Percentiles rank a stretch among this genome's conserved stretches.
phyloP scores from a whole-genome alignment of 2,888 invertebrate species.

The Exocentrus adspersus region DNA sequence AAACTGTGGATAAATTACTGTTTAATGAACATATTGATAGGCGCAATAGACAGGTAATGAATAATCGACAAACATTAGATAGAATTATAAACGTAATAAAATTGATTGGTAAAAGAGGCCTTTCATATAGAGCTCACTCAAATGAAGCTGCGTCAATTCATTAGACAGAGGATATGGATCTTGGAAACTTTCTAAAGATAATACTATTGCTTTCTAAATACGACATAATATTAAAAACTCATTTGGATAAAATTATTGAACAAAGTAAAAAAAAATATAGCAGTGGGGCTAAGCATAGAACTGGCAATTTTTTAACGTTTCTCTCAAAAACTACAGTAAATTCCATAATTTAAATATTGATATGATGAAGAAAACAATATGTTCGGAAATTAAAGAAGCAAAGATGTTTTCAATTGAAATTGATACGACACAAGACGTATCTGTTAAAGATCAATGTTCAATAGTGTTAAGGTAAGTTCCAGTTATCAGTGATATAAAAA shows the following conservation, averaged over 20 bases:
- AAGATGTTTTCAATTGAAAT: constrained; percentile 29
- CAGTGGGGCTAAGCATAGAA: neutral
- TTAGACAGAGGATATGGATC: no score
- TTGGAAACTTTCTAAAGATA: no score
- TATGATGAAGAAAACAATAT: no score
- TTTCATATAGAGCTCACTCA: neutral
- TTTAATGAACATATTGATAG: neutral
- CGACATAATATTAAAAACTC: no score
- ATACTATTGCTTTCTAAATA: no score
- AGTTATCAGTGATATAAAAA: no score
- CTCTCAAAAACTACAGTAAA: neutral
- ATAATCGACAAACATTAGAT: neutral
- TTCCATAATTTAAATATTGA: constrained; percentile 7
- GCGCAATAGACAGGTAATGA: neutral
- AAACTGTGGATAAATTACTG: neutral
- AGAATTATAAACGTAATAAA: neutral
- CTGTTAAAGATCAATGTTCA: constrained; percentile 25
- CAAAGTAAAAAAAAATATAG: neutral
- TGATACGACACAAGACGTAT: constrained; percentile 33
- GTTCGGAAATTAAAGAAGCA: constrained; percentile 26
- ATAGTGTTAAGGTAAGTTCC: constrained; percentile 25
- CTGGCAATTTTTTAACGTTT: constrained; percentile 2
- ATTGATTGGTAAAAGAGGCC: neutral
- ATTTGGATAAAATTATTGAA: neutral
- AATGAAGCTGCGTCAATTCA: no score